Conservation (phyloP, 2,113 vertebrate genomes). For the Tragulus kanchil region DNA sequence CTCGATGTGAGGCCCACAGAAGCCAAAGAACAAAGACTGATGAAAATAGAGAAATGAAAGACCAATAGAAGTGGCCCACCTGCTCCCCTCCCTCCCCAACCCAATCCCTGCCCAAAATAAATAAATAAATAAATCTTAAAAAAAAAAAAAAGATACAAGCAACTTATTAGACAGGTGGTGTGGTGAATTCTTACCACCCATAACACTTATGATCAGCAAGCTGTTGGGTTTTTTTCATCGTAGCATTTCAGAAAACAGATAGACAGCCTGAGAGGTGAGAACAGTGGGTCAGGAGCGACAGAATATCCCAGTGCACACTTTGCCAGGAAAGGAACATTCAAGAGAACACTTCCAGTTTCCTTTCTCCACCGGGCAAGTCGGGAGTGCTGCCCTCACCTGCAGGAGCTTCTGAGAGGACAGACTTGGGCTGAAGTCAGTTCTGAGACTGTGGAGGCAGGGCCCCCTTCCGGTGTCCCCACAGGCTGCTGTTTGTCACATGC, state of each 20-base stretch:
- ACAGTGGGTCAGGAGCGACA: not conserved
- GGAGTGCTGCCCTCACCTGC: not conserved
- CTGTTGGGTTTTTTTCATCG: not conserved
- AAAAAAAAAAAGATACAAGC: not conserved
- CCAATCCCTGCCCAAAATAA: no score
- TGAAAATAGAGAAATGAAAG: no score
- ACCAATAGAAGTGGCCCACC: no score
- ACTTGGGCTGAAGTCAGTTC: not conserved
- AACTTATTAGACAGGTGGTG: not conserved
- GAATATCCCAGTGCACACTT: not conserved
- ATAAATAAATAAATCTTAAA: no score
- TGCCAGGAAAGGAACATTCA: not conserved
- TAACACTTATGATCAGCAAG: slow-evolving; percentile 14
- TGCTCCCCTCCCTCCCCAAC: no score
- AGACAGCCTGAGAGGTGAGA: not conserved
- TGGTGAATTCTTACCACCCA: not conserved
- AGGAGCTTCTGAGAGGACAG: not conserved
- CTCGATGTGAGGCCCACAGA: no score
- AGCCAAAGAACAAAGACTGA: no score
- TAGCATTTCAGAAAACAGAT: not conserved
- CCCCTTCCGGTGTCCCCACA: not conserved
- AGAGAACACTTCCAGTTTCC: fast-evolving
- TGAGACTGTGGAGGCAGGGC: not conserved
- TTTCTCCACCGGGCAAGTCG: not conserved
- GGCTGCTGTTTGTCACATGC: not conserved